Percentiles rank a stretch among this genome's conserved stretches.
Conservation (phyloP, 2,797 vertebrate species). For the Sebastolobus alascanus region DNA sequence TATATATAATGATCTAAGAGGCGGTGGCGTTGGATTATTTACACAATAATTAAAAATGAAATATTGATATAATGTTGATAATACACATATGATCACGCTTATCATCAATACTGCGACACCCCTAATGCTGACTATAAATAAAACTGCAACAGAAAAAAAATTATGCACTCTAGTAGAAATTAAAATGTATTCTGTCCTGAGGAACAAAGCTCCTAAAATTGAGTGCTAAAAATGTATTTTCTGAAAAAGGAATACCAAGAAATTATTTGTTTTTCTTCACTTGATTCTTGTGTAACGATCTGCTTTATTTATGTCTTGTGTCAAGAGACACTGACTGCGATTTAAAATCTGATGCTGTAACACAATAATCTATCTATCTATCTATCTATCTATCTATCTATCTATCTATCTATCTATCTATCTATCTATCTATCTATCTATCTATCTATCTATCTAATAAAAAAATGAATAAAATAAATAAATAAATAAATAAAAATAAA, state of each 20-base stretch:
- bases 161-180: neutral
- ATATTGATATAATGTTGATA: too few relatives aligned
- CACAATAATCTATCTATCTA: too few relatives aligned
- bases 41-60: neutral
- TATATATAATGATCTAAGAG: neutral
- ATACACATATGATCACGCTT: too few relatives aligned
- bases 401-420: too few relatives aligned
- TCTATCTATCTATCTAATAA: too few relatives aligned
- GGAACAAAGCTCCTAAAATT: neutral
- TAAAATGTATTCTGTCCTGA: neutral
- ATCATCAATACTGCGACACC: too few relatives aligned
- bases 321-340: neutral
- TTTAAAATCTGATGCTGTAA: too few relatives aligned
- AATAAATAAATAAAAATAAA: too few relatives aligned
- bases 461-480: too few relatives aligned
- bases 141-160: neutral
- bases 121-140: neutral
- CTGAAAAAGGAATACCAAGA: neutral
- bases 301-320: neutral
- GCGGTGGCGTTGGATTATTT: neutral
- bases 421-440: too few relatives aligned
- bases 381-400: too few relatives aligned
- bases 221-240: neutral
- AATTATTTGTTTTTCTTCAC: neutral
- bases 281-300: neutral